Conservation (phyloP, 2,797 vertebrate genomes). For the Sciaenops ocellatus region DNA sequence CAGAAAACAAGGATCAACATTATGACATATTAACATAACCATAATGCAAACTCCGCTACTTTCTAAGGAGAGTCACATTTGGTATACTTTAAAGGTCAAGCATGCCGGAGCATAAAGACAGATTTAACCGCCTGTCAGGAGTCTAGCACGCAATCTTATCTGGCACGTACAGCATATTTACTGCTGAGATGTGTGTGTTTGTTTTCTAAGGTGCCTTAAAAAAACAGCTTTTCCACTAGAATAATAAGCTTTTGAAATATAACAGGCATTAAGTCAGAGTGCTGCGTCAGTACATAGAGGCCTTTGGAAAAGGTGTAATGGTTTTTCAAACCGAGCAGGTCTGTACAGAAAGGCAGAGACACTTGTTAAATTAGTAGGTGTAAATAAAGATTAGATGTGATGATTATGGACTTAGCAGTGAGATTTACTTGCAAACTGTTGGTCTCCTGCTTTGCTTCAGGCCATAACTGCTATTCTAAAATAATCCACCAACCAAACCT, state of each 20-base stretch:
- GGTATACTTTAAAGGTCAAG: conserved; percentile 25
- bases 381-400: conserved; percentile 40
- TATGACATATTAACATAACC: not conserved
- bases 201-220: conserved; percentile 15
- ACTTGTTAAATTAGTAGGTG: conserved; percentile 26
- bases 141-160: conserved; percentile 13
- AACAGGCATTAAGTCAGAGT: conserved; percentile 42
- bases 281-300: conserved; percentile 40
- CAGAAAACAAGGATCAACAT: too few relatives aligned
- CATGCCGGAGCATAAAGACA: conserved; percentile 14
- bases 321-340: conserved; percentile 43
- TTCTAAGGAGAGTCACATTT: conserved; percentile 16
- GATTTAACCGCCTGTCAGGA: conserved; percentile 50
- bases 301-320: conserved; percentile 17
- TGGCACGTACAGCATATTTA: conserved; percentile 24
- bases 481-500: conserved; percentile 16
- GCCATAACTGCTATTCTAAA: conserved; percentile 23
- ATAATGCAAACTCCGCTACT: conserved; percentile 36
- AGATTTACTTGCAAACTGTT: conserved; percentile 12
- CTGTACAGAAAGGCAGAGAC: conserved; percentile 26
- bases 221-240: conserved; percentile 27
- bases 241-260: conserved; percentile 55
- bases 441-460: conserved; percentile 18
- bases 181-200: conserved; percentile 1
- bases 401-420: conserved; percentile 37